These are phyloP conservation scores for Australoheros scitulus DNA, from an alignment of 2,113 vertebrate species.

Conservation along the genomic window DNA sequence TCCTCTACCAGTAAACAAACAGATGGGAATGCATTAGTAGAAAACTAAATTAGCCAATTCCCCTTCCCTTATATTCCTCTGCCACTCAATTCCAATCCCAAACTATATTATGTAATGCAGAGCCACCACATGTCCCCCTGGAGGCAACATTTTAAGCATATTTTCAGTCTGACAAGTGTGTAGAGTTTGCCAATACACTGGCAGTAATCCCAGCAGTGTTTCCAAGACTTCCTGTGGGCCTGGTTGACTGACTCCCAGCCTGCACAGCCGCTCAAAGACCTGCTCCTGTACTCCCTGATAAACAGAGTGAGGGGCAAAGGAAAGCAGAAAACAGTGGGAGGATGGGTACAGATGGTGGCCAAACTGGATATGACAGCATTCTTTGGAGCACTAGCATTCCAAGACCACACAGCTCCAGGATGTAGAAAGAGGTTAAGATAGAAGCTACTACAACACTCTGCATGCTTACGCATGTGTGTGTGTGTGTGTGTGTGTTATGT, in stretches of 20 bases:
- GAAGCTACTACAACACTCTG: neutral
- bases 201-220: conserved; percentile 56
- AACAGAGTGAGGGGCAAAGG: conserved; percentile 37
- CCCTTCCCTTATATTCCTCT: neutral
- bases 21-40: conserved; percentile 38
- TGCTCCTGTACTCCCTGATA: conserved; percentile 42
- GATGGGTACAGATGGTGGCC: conserved; percentile 56
- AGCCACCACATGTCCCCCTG: conserved; percentile 33
- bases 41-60: conserved; percentile 51
- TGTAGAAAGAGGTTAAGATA: neutral
- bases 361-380: conserved; percentile 72
- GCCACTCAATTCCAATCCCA: conserved; percentile 30
- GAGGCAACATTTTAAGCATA: conserved; percentile 67
- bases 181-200: conserved; percentile 53
- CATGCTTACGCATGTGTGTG: neutral
- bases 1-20: conserved; percentile 54
- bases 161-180: conserved; percentile 58
- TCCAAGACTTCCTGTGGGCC: conserved; percentile 65
- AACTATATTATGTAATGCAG: conserved; percentile 67
- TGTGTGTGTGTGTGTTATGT: conserved; percentile 25
- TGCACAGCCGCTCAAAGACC: conserved; percentile 24
- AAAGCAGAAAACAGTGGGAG: conserved; percentile 47
- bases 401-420: conserved; percentile 19
- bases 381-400: conserved; percentile 69
- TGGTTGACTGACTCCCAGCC: conserved; percentile 45